A percentile compares a stretch with the other conserved stretches of the same genome.
Evolutionary conservation across 2,797 vertebrate species (phyloP).

Genomic region (Xyrichtys novacula): DNA sequence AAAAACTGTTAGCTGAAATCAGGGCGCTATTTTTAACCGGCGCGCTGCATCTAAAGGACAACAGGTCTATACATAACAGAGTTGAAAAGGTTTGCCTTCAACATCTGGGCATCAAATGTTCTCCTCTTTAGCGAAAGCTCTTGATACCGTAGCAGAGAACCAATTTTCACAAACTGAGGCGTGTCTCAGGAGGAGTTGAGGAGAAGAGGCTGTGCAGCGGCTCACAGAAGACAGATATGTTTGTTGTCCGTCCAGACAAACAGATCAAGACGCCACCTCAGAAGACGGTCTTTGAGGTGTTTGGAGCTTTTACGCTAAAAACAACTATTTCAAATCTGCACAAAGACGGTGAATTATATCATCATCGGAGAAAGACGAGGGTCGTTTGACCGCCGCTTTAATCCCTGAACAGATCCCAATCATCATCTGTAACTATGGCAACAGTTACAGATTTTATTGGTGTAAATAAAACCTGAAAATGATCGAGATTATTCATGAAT

Average conservation of each 20-base stretch:
- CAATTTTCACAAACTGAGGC: constrained; percentile 53
- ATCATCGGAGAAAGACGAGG: no score
- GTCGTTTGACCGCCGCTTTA: no score
- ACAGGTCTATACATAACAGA: constrained; percentile 52
- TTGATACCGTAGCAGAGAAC: constrained; percentile 58
- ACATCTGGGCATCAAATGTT: constrained; percentile 76
- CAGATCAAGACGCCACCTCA: constrained; percentile 32
- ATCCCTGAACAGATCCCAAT: no score
- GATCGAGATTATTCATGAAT: no score
- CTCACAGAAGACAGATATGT: constrained; percentile 39
- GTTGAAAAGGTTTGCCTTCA: constrained; percentile 63
- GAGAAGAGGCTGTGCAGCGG: constrained; percentile 31
- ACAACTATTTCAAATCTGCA: no score
- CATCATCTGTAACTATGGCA: no score
- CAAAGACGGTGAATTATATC: no score
- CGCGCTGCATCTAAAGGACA: constrained; percentile 45
- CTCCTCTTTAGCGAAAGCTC: constrained; percentile 49
- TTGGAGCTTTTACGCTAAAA: no score
- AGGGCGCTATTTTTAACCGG: constrained; percentile 58
- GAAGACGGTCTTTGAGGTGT: background rate
- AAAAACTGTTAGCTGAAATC: constrained; percentile 30
- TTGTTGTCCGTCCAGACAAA: constrained; percentile 59
- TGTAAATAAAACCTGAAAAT: no score
- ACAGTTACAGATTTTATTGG: no score
- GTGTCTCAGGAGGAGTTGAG: constrained; percentile 38